Conservation (phyloP, 2,797 vertebrate genomes). For the Spinibarbus caldwelli region DNA sequence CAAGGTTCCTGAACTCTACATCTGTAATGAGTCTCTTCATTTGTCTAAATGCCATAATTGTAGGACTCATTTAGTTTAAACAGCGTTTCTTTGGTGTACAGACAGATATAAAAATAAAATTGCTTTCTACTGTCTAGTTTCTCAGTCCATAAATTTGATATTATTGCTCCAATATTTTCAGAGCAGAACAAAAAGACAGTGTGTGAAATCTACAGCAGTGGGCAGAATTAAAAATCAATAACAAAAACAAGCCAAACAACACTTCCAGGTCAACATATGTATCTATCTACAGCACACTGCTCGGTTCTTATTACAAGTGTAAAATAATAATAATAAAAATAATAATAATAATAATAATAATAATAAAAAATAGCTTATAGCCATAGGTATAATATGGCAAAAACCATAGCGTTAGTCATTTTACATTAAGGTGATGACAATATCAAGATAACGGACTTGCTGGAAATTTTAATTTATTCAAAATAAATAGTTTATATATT, state of each 20-base stretch:
- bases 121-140: not conserved
- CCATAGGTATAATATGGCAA: not conserved
- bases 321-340: not conserved
- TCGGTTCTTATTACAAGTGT: no score
- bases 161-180: slow-evolving; percentile 21
- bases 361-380: not conserved
- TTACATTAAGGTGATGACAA: not conserved
- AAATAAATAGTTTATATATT: not conserved
- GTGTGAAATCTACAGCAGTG: slow-evolving; percentile 20
- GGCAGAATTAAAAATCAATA: slow-evolving; percentile 40
- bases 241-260: slow-evolving; percentile 14
- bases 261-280: slow-evolving; percentile 23
- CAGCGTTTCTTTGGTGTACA: not conserved
- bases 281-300: not conserved
- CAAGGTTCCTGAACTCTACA: slow-evolving; percentile 19
- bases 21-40: slow-evolving; percentile 27
- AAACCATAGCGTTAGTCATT: not conserved
- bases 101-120: slow-evolving; percentile 6
- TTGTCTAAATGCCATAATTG: slow-evolving; percentile 2
- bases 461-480: not conserved
- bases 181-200: slow-evolving; percentile 26
- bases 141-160: slow-evolving; percentile 4
- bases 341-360: not conserved
- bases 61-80: not conserved
- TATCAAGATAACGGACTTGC: not conserved